Evolutionary conservation across 2,113 vertebrate genomes (phyloP), one percentile per base, ranked within the genome.

Genomic region (Steatornis caripensis): DNA sequence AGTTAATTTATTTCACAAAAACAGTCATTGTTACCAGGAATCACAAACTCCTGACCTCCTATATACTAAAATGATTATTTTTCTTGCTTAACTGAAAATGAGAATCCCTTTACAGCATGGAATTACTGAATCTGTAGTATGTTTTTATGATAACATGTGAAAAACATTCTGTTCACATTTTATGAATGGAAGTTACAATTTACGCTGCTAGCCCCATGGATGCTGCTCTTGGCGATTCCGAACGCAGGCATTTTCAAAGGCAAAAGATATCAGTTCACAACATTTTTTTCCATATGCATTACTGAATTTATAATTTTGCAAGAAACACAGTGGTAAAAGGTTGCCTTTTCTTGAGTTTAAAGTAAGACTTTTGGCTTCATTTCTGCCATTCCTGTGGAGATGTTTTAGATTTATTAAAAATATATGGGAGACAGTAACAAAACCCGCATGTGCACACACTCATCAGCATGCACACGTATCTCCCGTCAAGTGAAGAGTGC

Each of bases 401-500:
- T 48, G 19, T 16, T 93, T 62, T 46, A 74, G 32, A 78, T 54
- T 41, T 13, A 72, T 29, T 72, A 57, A 39, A 77, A 75, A n/a
- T 32, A 37, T 4, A 18, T 8, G 9, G 45, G 54, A 21, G 57
- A 12, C 29, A 39, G 60, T 39, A 45, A 48, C 23, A 37, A 75
- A 41, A 2, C 20, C 39, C 46, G 11, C 12, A 19, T 12, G 46
- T 62, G 61, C 46, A 58, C 41, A 49, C 20, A 18, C 2, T 30
- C 11, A 36, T 6, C 17, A 53, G 51, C 46, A 82, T 4, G 9
- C 49, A 51, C 11, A n/a, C 4, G 0, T 2, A 24, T 6, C 37
- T 58, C 61, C 60, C 5, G 3, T 5, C 45, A 20, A 30, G 53
- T 0, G 19, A 74, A 60, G 53, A 27, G 43, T 2, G 6, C 24